Evolutionary conservation across 2,113 vertebrate species (phyloP).

Genomic region (Ophthalmolycus amberensis): DNA sequence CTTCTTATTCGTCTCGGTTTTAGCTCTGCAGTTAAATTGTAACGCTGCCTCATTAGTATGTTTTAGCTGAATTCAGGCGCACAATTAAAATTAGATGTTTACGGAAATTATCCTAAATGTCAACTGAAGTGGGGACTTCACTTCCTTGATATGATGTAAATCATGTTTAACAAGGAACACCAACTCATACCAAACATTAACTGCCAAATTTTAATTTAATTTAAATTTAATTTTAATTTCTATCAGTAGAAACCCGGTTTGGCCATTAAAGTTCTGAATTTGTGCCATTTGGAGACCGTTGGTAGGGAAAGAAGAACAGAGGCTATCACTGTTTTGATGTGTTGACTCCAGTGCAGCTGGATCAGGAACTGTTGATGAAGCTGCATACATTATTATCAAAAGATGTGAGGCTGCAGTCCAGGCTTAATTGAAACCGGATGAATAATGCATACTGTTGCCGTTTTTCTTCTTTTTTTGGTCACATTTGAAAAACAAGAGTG

Average conservation of each 20-base stretch:
- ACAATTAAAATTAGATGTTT: not conserved
- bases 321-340: slow-evolving; percentile 60
- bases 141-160: not conserved
- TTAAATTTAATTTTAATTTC: too few species aligned
- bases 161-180: not conserved
- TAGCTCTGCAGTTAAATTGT: slow-evolving; percentile 7
- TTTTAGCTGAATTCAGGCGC: not conserved
- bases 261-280: slow-evolving; percentile 13
- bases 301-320: slow-evolving; percentile 50
- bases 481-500: slow-evolving; percentile 59
- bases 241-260: slow-evolving; percentile 1
- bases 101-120: not conserved
- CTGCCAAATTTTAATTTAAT: not conserved
- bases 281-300: slow-evolving; percentile 46
- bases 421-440: slow-evolving; percentile 74
- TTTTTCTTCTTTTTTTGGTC: slow-evolving; percentile 43
- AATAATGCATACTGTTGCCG: slow-evolving; percentile 74
- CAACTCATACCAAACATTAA: not conserved
- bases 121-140: not conserved
- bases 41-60: not conserved
- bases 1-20: not conserved
- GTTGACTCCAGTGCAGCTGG: slow-evolving; percentile 61
- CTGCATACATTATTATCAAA: slow-evolving; percentile 72
- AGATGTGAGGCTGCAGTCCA: slow-evolving; percentile 65
- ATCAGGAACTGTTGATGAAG: slow-evolving; percentile 68